Evolutionary conservation across 2,797 vertebrate genomes (phyloP).

Genomic region (Enteromius unitaeniatus): DNA sequence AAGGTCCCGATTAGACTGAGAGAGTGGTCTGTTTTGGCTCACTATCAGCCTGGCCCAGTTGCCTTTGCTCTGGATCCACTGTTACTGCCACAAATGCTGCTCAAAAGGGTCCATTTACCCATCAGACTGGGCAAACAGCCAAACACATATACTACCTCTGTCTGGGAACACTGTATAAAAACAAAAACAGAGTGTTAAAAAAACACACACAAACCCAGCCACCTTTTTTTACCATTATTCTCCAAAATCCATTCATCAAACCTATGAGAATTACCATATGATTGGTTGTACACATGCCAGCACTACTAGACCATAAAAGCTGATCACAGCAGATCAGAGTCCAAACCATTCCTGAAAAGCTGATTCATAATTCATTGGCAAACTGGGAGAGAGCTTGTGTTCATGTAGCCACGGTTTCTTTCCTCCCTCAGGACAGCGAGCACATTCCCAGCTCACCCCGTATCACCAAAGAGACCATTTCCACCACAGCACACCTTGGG

Average conservation of each 20-base stretch:
- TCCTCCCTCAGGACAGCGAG: not conserved
- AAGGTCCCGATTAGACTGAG: not conserved
- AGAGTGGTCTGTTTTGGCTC: constrained; percentile 2
- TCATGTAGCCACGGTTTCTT: not conserved
- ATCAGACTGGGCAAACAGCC: constrained; percentile 38
- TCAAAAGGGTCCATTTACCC: constrained; percentile 18
- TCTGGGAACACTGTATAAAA: not conserved
- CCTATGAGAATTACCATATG: not conserved
- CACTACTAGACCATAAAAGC: constrained; percentile 5
- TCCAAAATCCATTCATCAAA: constrained; percentile 31
- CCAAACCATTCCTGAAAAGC: constrained; percentile 48
- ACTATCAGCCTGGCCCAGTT: constrained; percentile 11
- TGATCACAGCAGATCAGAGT: constrained; percentile 38
- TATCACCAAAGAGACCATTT: constrained; percentile 38
- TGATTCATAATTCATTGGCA: constrained; percentile 37
- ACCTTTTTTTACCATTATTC: not conserved
- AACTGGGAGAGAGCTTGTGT: not conserved
- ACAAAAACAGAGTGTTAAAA: not conserved
- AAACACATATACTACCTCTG: not conserved
- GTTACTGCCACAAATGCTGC: constrained; percentile 23
- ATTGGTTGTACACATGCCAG: constrained; percentile 11
- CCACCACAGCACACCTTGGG: constrained; percentile 25
- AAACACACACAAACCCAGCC: not conserved
- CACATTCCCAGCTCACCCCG: constrained; percentile 17
- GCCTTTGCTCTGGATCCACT: not conserved